Conservation (phyloP, 2,113 vertebrate species). For the Odobenus rosmarus region DNA sequence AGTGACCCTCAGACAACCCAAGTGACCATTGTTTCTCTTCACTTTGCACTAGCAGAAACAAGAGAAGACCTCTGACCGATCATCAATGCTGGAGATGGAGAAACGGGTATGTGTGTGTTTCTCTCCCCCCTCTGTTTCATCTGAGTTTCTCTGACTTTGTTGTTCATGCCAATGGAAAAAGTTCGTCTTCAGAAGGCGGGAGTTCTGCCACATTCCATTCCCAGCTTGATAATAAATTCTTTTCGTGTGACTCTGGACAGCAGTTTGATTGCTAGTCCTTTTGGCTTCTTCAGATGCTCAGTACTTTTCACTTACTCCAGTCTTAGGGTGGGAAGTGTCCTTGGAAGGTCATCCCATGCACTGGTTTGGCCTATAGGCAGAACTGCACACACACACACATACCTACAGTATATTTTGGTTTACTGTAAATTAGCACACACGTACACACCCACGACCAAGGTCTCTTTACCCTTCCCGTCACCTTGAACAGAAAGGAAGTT, state of each 20-base stretch:
- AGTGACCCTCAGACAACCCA: background rate
- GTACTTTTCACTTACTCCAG: background rate
- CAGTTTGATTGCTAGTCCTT: conserved; percentile 70
- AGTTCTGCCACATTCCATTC: conserved; percentile 50
- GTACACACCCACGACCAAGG: background rate
- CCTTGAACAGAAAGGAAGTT: background rate
- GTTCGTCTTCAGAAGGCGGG: conserved; percentile 71
- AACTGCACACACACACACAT: background rate
- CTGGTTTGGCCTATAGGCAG: background rate
- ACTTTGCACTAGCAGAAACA: conserved; percentile 88
- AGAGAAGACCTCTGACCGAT: conserved; percentile 93
- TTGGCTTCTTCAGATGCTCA: conserved; percentile 25
- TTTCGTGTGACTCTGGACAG: conserved; percentile 45
- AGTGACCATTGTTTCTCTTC: conserved; percentile 77
- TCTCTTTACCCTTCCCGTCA: background rate
- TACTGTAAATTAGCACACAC: background rate
- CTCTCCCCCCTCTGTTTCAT: conserved; percentile 11
- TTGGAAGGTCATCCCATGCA: background rate
- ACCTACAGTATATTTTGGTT: background rate
- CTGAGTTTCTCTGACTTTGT: conserved; percentile 50
- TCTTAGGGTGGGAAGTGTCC: background rate
- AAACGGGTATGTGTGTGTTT: conserved; percentile 90
- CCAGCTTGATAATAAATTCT: conserved; percentile 50
- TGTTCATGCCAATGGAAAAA: conserved; percentile 59
- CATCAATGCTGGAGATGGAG: conserved; percentile 93